phyloP scores from a whole-genome alignment of 2,888 invertebrate species.

The Ormia ochracea region DNA sequence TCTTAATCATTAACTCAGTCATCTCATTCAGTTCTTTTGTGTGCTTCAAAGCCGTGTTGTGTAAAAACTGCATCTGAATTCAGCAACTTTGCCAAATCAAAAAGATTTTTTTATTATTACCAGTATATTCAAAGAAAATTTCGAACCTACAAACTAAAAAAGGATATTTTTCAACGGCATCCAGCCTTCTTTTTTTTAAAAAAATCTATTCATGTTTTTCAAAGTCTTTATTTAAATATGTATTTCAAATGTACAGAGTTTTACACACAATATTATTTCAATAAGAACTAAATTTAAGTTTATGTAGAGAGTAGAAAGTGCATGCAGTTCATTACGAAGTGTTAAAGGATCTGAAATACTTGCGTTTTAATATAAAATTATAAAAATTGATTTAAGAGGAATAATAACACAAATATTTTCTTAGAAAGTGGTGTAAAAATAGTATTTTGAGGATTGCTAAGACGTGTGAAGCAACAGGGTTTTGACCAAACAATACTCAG shows the following conservation, averaged over 20 bases:
- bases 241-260: slow-evolving; percentile 51
- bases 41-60: slow-evolving; percentile 7
- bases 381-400: not conserved
- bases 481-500: too few relatives aligned
- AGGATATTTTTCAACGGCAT: not conserved
- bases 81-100: slow-evolving; percentile 5
- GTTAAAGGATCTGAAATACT: not conserved
- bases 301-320: slow-evolving; percentile 16
- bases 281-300: slow-evolving; percentile 13
- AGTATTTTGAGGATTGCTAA: not conserved
- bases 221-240: slow-evolving; percentile 51
- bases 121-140: not conserved
- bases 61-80: not conserved
- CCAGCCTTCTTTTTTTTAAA: slow-evolving; percentile 9
- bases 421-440: not conserved
- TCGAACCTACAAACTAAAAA: not conserved
- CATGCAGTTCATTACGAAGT: not conserved
- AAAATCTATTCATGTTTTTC: slow-evolving; percentile 33
- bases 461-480: not conserved
- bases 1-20: not conserved
- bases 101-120: not conserved
- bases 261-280: slow-evolving; percentile 30
- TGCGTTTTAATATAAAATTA: not conserved
- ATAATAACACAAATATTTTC: not conserved
- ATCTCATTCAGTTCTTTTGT: slow-evolving; percentile 42